These are phyloP conservation scores for Pandemis heparana DNA, from an alignment of 2,888 invertebrate species.

Conservation along the genomic window DNA sequence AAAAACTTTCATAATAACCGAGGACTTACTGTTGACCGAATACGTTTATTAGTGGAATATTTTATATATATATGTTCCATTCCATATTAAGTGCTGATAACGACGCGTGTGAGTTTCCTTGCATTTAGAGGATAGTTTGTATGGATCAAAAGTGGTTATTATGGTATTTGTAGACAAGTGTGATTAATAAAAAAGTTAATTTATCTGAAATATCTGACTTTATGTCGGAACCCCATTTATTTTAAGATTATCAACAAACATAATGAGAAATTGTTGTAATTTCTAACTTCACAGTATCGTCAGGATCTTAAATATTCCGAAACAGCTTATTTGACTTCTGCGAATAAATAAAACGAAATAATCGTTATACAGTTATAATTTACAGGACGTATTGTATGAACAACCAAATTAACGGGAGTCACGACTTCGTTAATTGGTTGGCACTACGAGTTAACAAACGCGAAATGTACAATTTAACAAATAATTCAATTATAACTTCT, in stretches of 20 bases:
- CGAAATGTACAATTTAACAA: slow-evolving; percentile 41
- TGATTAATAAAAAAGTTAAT: too few species aligned
- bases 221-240: neutral
- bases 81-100: neutral
- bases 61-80: neutral
- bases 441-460: slow-evolving; percentile 29
- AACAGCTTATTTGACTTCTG: slow-evolving; percentile 12
- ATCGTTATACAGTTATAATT: slow-evolving; percentile 17
- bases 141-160: too few species aligned
- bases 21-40: slow-evolving; percentile 26
- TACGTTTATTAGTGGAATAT: slow-evolving; percentile 10
- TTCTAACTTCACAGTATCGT: neutral
- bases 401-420: slow-evolving; percentile 36
- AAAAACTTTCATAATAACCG: slow-evolving; percentile 41
- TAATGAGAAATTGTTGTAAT: neutral
- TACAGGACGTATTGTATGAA: slow-evolving; percentile 26
- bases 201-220: too few species aligned
- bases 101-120: neutral
- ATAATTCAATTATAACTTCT: slow-evolving; percentile 41
- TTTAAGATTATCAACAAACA: neutral
- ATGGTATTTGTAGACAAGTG: too few species aligned
- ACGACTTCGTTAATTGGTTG: slow-evolving; percentile 37
- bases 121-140: neutral
- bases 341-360: slow-evolving; percentile 6
- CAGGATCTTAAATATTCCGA: neutral